A percentile compares a stretch with the other conserved stretches of the same genome.
Evolutionary conservation across 2,797 vertebrate species (phyloP).

Genomic region (Carcharodon carcharias): DNA sequence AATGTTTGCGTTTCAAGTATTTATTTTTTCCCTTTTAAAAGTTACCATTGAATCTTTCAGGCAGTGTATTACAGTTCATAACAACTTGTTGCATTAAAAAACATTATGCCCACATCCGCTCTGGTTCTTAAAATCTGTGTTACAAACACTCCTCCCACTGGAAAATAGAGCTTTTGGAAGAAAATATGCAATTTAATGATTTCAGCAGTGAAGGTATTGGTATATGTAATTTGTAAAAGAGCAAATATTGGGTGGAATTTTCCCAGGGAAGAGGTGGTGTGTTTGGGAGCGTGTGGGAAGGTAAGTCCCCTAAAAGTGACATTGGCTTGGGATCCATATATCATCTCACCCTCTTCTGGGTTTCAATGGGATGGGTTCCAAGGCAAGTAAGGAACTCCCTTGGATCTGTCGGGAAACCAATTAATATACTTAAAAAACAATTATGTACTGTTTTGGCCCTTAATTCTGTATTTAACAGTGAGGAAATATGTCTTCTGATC

Average conservation of each 20-base stretch:
- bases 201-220: background rate
- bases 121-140: background rate
- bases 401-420: no score
- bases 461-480: no score
- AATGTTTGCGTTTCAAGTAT: background rate
- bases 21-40: background rate
- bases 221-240: background rate
- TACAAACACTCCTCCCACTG: background rate
- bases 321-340: no score
- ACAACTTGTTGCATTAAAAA: background rate
- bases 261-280: no score
- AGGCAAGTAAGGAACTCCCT: no score
- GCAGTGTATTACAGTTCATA: background rate
- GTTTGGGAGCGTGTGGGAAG: no score
- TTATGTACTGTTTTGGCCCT: no score
- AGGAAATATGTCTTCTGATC: no score
- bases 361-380: no score
- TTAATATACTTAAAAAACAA: no score
- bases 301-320: no score
- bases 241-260: background rate
- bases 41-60: background rate
- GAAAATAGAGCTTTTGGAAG: background rate
- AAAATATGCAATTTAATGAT: background rate
- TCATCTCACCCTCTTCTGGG: no score
- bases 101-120: background rate